Base-by-base conservation (phyloP, 2,113 vertebrate genomes). In the Anser cygnoides region DNA sequence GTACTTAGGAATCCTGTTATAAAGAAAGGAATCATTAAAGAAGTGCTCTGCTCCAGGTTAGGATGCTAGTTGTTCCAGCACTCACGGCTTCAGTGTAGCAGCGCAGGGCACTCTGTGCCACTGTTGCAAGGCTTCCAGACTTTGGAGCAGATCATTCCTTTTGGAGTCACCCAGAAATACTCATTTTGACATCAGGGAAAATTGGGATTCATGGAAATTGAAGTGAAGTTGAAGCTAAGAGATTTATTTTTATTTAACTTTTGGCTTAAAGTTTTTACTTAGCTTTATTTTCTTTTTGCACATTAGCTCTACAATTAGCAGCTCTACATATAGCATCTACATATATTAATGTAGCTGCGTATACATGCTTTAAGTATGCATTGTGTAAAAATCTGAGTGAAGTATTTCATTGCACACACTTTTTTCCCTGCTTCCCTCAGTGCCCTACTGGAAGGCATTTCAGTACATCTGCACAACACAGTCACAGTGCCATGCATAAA, bases 1-100 rank as follows among this genome's bases (percentile, higher is more conserved):
- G 98, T 98, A 28, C 95, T 98, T 93, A 99, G 89, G 43, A 98
- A 96, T 29, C 99, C 99, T 99, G 31, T 57, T 90, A 91, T 29
- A 84, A 91, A 87, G 50, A 90, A 66, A 92, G 49, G 72, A 66
- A 43, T 18, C 52, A 55, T 61, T 33, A 4, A 54, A 55, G 13
- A 52, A 4, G 6, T 28, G 50, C 21, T 71, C 28, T 57, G 22
- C 7, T 61, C 7, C 57, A 75, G 33, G 3, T 84, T 75, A 87
- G 21, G 25, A 81, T 26, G 10, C 19, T 15, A 55, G 15, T 2
- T 84, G 7, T 14, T 81, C 25, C 43, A 89, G 73, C 57, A 49
- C 35, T 81, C 63, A 55, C 21, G 71, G 62, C 23, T 79, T 58
- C 43, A 77, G 3, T 9, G 31, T 5, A 82, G 55, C n/a, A 80